Base-by-base conservation (phyloP, 2,797 vertebrate genomes). In the Labroides dimidiatus region DNA sequence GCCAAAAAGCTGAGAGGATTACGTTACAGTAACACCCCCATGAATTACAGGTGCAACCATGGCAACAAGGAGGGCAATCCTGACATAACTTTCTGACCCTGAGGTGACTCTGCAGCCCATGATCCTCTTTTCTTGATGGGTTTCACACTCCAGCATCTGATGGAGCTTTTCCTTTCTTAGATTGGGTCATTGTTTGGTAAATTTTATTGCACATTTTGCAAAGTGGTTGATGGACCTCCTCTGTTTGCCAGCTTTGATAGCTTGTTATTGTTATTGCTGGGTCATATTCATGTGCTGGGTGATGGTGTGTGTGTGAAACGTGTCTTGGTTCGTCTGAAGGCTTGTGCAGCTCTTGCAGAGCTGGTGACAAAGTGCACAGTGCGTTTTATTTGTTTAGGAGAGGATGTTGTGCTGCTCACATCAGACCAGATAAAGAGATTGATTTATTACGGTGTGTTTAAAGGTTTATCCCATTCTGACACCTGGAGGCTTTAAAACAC, bases 401-500 rank as follows among this genome's bases (percentile, higher is more conserved):
- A 37, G 33, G 20, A 61, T 43, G 19, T 75, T 52, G 9, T 3
- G 39, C 13, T 15, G 15, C 14, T 17, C 44, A 19, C 19, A 64
- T 20, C 15, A n/a, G 11, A 20, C 56, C 17, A 47, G 58, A 72
- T 72, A 69, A 64, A 15, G 41, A 45, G 71, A 81, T 76, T 36
- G 58, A 54, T 50, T 27, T 39, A 50, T 24, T 21, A 13, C 8
- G n/a, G 16, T 23, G 16, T 41, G 9, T 54, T 27, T n/a, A 42
- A 39, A 17, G 4, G 19, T 4, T 8, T 15, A 5, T 33, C 23
- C 10, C 7, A 21, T 9, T 67, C 4, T 48, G 52, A 16, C 50
- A n/a, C 39, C 16, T 43, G 0, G 14, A 30, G 8, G 27, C 37
- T 69, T 39, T 47, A 27, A 67, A 33, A 49, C 37, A 39, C 37